Base-by-base conservation (phyloP, 2,113 vertebrate species). In the Macquaria ambigua region DNA sequence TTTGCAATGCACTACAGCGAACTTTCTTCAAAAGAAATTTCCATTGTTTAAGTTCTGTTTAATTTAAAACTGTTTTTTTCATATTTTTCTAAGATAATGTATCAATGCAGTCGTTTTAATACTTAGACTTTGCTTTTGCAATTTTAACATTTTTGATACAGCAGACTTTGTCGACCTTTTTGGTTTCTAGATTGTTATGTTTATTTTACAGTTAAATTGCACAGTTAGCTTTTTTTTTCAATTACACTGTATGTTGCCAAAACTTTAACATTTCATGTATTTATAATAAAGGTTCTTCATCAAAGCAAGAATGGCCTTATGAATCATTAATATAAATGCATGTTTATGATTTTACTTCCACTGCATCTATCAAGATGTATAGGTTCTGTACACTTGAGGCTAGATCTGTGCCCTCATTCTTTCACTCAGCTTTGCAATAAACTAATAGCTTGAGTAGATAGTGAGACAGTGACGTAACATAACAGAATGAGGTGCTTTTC, bases 211-310 rank as follows among this genome's bases (percentile, higher is more conserved):
- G 68, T 77, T 86, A 78, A 67, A 87, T 64, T 93, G 88, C 88
- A 93, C 82, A 91, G 64, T 46, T 79, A 88, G 76, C 64, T 88
- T 92, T 48, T 85, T 77, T 89, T 84, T 85, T 66, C 20, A 80
- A 81, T 83, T 90, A 87, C 61, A 91, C 48, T 96, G 95, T 96
- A 94, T 95, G 86, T 94, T 94, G 90, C 75, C 68, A 85, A 87
- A 77, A 85, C 82, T 50, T 93, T 90, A 92, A 92, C 82, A 93
- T 85, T 89, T 91, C 85, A 85, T 95, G 93, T 96, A 94, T 96
- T 95, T 96, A 93, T 95, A 96, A 96, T 96, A 96, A 96, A 96
- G 93, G 78, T 91, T 95, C 89, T 92, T 93, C 89, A 94, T 84
- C 83, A 94, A 94, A 93, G 85, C 92, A 93, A 95, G 90, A 86